Evolutionary conservation across 2,888 invertebrate species (phyloP), one percentile per base, ranked within the genome.

Genomic region (Hartigia nigra): DNA sequence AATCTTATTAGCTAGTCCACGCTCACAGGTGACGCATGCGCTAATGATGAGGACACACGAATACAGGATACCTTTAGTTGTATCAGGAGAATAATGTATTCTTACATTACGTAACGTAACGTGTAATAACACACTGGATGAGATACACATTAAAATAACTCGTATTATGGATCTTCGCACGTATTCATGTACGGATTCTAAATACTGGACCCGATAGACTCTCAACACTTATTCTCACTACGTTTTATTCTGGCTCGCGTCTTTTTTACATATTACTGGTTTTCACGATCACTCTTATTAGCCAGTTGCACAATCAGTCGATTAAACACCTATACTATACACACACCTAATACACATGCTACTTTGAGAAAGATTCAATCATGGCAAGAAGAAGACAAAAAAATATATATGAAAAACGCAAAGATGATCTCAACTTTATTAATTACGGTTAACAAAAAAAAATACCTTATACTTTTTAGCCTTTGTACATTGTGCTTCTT

Each of bases 381-480:
- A 39, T 74, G 77, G 82, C 74, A 78, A 77, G 78, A 78, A 69
- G 70, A 35, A 37, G 70, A 79, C 79, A 77, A 69, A 78, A 81
- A 78, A 35, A 80, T 69, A 76, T 55, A 77, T 32, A 82, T 72
- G 76, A 83, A 83, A 82, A 86, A 79, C 4, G 86, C 85, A 86
- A 87, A 86, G 88, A 89, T 91, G 91, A 91, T 91, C 91, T 91
- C 91, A 91, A 88, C 87, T 88, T 88, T 87, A 85, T 84, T 87
- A 87, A 88, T 88, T 88, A 89, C 81, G 83, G 81, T 89, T 23
- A 14, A 0, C n/a, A 9, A 55, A 55, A 39, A 14, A 87, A 83
- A 84, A 74, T 85, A 84, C 85, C 81, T 86, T 86, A 84, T 85
- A 55, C 55, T 55, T 84, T 86, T 84, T 86, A 87, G 87, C 86